Evolutionary conservation across 2,113 vertebrate species (phyloP).

Genomic region (Perca fluviatilis): DNA sequence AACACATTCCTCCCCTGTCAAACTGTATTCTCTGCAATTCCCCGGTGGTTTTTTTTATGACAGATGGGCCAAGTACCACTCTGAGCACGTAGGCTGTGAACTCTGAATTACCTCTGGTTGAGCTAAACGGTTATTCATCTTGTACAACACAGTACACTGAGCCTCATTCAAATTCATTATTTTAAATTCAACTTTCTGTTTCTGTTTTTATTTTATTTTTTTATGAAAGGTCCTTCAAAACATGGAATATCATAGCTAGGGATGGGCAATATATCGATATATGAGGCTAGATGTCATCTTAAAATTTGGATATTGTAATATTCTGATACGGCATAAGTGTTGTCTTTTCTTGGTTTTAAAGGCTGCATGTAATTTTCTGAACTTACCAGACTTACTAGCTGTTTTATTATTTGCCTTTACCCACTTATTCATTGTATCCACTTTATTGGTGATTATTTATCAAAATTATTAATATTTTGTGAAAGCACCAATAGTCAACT

Average conservation of each 20-base stretch:
- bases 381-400: no score
- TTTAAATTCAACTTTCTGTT: conserved; percentile 42
- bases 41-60: conserved; percentile 53
- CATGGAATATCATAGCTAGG: neutral
- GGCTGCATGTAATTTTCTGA: no score
- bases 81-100: conserved; percentile 72
- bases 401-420: no score
- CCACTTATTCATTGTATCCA: no score
- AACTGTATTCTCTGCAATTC: conserved; percentile 60
- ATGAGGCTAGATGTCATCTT: no score
- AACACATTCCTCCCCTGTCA: conserved; percentile 58
- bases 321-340: no score
- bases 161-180: conserved; percentile 56
- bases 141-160: conserved; percentile 57
- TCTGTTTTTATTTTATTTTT: neutral
- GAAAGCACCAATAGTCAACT: no score
- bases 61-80: conserved; percentile 64
- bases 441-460: no score
- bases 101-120: conserved; percentile 72
- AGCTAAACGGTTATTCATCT: conserved; percentile 67
- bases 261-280: no score
- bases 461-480: no score
- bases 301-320: no score
- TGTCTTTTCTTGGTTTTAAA: no score
- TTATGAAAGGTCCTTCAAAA: neutral